These are phyloP conservation scores for Torymus texanus DNA, from an alignment of 2,888 invertebrate genomes.

Conservation along the genomic window DNA sequence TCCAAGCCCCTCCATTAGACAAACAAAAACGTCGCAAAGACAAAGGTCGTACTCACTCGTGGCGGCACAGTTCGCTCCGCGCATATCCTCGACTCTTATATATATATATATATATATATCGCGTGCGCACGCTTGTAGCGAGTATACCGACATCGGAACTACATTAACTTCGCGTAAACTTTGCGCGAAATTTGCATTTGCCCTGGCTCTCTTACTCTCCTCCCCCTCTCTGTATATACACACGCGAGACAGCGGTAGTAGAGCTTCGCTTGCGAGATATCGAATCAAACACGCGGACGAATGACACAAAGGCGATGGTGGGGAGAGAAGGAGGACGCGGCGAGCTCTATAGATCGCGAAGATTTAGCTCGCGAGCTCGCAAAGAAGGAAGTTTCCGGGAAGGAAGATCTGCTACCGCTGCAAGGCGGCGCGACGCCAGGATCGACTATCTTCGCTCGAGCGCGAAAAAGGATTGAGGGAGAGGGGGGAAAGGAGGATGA, in stretches of 20 bases:
- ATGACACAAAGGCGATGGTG: conserved; percentile 28
- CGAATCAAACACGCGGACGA: conserved; percentile 31
- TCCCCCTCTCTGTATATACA: no score
- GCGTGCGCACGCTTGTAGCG: not conserved
- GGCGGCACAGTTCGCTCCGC: no score
- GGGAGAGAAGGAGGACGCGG: not conserved
- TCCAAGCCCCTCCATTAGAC: no score
- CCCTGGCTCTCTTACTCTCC: no score
- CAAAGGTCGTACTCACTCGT: no score
- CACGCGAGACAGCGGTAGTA: no score
- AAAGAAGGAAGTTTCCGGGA: conserved; percentile 17
- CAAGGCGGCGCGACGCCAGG: no score
- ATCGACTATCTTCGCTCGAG: conserved; percentile 8
- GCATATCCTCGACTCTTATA: no score
- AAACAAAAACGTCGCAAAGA: no score
- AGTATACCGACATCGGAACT: conserved; percentile 1
- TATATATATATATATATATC: no score
- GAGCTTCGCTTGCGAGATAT: not conserved
- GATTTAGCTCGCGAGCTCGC: not conserved
- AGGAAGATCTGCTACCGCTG: conserved; percentile 8
- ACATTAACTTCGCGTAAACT: conserved; percentile 25
- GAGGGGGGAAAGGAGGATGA: not conserved
- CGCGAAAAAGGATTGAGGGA: conserved; percentile 39
- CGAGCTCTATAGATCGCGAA: conserved; percentile 14
- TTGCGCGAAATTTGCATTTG: conserved; percentile 31